Percentiles rank a stretch among this genome's conserved stretches.
Evolutionary conservation across 2,797 vertebrate species (phyloP).

Genomic region (Trematomus bernacchii): DNA sequence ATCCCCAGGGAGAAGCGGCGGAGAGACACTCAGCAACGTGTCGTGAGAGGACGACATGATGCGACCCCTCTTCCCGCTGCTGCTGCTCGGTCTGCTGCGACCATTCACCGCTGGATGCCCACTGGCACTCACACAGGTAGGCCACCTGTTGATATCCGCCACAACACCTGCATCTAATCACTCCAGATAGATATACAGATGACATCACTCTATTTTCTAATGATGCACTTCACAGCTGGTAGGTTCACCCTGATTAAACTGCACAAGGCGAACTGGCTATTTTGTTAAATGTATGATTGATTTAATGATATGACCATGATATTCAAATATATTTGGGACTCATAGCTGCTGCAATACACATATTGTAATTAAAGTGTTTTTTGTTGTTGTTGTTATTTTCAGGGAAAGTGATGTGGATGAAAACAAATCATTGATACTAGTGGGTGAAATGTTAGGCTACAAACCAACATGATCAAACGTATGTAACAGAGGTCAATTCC

Average conservation of each 20-base stretch:
- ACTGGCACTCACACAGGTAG: slow-evolving; percentile 84
- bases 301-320: no score
- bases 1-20: slow-evolving; percentile 17
- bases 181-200: not conserved
- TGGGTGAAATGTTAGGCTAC: slow-evolving; percentile 3
- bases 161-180: not conserved
- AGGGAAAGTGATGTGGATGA: not conserved
- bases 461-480: slow-evolving; percentile 3
- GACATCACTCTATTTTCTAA: no score
- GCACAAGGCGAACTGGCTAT: no score
- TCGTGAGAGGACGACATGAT: slow-evolving; percentile 61
- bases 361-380: not conserved
- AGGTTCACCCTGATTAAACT: no score
- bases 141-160: slow-evolving; percentile 30
- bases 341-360: not conserved
- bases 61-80: slow-evolving; percentile 84
- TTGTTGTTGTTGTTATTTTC: not conserved
- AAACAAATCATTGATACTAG: not conserved
- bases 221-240: no score
- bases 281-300: no score
- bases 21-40: slow-evolving; percentile 66
- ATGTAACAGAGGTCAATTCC: not conserved
- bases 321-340: not conserved
- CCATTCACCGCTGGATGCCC: slow-evolving; percentile 63
- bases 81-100: slow-evolving; percentile 86